Conservation (phyloP, 2,113 vertebrate genomes). For the Saccopteryx bilineata region DNA sequence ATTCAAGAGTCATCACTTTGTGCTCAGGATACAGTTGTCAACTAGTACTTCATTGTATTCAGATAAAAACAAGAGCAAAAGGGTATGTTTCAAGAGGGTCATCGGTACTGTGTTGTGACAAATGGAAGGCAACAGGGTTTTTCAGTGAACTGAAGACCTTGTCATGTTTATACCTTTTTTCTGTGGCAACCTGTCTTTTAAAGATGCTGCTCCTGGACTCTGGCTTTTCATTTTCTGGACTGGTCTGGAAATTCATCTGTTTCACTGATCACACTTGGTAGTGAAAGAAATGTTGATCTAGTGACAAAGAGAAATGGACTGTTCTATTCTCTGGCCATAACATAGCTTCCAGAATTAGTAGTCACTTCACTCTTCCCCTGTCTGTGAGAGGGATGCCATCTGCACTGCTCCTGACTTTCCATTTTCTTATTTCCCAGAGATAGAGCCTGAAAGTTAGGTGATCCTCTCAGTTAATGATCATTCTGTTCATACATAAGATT, state of each 20-base stretch:
- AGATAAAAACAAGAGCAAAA: background rate
- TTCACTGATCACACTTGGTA: conserved; percentile 24
- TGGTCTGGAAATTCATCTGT: conserved; percentile 33
- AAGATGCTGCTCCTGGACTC: conserved; percentile 47
- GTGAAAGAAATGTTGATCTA: conserved; percentile 29
- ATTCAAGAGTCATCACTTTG: background rate
- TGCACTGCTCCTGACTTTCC: background rate
- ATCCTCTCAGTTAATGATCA: background rate
- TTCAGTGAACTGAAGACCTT: background rate
- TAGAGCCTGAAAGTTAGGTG: background rate
- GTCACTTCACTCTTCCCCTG: background rate
- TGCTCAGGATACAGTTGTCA: background rate
- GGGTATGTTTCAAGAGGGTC: background rate
- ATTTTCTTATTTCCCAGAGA: background rate
- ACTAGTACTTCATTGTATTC: background rate
- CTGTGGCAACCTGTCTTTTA: background rate
- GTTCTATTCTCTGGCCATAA: background rate
- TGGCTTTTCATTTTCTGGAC: conserved; percentile 52
- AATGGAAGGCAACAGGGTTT: background rate
- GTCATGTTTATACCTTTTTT: background rate
- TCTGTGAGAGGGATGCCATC: background rate
- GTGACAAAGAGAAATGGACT: conserved; percentile 47
- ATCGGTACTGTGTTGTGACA: background rate
- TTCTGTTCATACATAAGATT: background rate
- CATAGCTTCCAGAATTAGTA: background rate